Evolutionary conservation across 2,797 vertebrate genomes (phyloP).

Genomic region (Mycteria americana): DNA sequence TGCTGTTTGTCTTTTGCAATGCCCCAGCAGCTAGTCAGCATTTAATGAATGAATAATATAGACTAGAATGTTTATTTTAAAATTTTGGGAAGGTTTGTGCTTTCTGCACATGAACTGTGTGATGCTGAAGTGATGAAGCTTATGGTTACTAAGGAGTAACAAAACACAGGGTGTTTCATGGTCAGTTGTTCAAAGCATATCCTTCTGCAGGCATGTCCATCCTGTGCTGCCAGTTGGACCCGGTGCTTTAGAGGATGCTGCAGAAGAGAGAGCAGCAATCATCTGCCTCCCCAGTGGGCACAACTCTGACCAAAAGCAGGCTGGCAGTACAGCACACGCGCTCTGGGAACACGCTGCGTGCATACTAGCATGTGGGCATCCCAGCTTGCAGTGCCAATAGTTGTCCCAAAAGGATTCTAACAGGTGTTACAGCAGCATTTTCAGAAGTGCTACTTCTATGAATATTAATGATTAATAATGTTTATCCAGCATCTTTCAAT

Average conservation of each 20-base stretch:
- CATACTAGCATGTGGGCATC: background rate
- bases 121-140: background rate
- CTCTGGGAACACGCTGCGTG: background rate
- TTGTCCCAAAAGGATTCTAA: background rate
- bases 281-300: background rate
- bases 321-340: rapidly evolving
- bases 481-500: constrained; percentile 69
- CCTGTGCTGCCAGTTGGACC: background rate
- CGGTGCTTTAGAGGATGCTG: background rate
- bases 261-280: background rate
- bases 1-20: background rate
- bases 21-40: background rate
- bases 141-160: background rate
- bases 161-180: background rate
- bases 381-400: background rate
- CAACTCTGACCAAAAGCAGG: background rate
- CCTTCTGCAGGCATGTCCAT: background rate
- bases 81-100: background rate
- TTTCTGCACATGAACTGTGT: background rate
- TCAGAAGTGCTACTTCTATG: constrained; percentile 33
- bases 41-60: background rate
- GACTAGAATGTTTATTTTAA: background rate
- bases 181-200: background rate
- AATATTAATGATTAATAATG: constrained; percentile 60
- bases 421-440: constrained; percentile 11